Base-by-base conservation (phyloP, 2,113 vertebrate genomes). In the Gymnobelideus leadbeateri region DNA sequence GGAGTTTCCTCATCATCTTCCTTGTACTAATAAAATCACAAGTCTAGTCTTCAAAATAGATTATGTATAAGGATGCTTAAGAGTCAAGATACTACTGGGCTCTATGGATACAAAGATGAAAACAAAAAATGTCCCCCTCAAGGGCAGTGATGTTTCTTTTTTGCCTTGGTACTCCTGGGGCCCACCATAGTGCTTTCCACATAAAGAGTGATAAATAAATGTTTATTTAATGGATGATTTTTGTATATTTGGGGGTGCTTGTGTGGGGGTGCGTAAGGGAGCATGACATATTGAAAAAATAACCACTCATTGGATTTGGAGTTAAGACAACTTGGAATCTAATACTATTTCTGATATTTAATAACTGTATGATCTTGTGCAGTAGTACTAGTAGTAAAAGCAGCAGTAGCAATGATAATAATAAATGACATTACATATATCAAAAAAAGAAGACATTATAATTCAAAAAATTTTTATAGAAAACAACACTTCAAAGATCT, bases 61-160 rank as follows among this genome's bases (percentile, higher is more conserved):
- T 68, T 55, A 94, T 94, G 68, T 4, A 92, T 95, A 93, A 51
- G 49, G 25, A 94, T 89, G 25, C 26, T 84, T 61, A 68, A 3
- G 26, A 96, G 43, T 0, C 51, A 90, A 93, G 19, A 46, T 77
- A 93, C 49, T 26, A 55, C 25, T 55, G 0, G 7, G 19, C 16
- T 84, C n/a, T 43, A 21, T 19, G 37, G 68, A 23, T 23, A 43
- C n/a, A 84, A 23, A 23, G 19, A 43, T 43, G 19, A 84, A 84
- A 43, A 84, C 68, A 43, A 84, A 84, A 61, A 84, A 21, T 43
- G 68, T 21, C n/a, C 61, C 68, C 4, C n/a, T 19, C 2, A n/a
- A 84, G 16, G n/a, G 26, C n/a, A 84, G 68, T 43, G 68, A 23
- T 84, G n/a, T 8, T 43, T 43, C 68, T 84, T 84, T 84, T 84